A percentile compares a stretch with the other conserved stretches of the same genome.
These are phyloP conservation scores for Venustoraphidia nigricollis DNA, from an alignment of 2,888 invertebrate genomes.

Conservation along the genomic window DNA sequence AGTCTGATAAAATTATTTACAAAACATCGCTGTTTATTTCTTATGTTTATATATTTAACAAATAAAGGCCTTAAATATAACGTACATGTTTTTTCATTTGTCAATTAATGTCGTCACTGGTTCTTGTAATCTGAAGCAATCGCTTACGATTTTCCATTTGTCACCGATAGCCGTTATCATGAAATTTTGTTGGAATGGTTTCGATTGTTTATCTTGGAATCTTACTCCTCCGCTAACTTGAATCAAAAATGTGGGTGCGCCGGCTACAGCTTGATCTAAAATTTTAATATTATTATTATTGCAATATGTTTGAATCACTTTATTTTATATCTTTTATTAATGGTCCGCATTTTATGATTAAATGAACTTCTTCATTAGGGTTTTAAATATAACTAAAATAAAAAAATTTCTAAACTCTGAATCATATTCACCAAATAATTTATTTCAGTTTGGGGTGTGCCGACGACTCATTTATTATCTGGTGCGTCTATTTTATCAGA, in stretches of 20 bases:
- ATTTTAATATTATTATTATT: conserved; percentile 12
- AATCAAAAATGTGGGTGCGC: conserved; percentile 68
- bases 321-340: too few relatives aligned
- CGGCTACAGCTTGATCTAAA: conserved; percentile 54
- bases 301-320: too few relatives aligned
- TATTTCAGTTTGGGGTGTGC: too few relatives aligned
- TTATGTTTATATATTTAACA: conserved; percentile 3
- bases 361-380: too few relatives aligned
- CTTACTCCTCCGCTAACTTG: conserved; percentile 71
- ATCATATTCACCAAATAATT: too few relatives aligned
- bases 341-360: too few relatives aligned
- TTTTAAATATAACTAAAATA: too few relatives aligned
- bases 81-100: not conserved
- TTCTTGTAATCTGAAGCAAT: conserved; percentile 70
- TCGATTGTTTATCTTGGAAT: conserved; percentile 41
- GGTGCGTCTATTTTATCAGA: too few relatives aligned
- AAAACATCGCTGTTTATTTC: not conserved
- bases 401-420: too few relatives aligned
- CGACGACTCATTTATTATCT: too few relatives aligned
- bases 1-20: not conserved
- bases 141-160: conserved; percentile 88
- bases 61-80: not conserved
- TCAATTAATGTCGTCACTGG: conserved; percentile 16
- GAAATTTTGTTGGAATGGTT: conserved; percentile 73
- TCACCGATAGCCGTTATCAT: conserved; percentile 74